A percentile compares a stretch with the other conserved stretches of the same genome.
Conservation (phyloP, 2,888 invertebrate genomes). For the Ischnus inquisitorius region DNA sequence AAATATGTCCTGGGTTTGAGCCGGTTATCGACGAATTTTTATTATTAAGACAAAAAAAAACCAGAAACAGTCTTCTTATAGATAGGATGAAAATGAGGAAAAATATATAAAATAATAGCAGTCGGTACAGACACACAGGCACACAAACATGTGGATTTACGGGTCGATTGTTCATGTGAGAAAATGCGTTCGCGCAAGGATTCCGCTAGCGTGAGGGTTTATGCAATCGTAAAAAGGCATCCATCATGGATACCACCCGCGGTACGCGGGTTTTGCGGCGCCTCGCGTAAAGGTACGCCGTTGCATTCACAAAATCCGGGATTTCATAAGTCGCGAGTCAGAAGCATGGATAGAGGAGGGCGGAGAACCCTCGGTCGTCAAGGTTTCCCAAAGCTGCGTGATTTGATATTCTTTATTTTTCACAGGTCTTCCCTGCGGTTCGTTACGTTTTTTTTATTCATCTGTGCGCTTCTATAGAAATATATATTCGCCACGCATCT, state of each 20-base stretch:
- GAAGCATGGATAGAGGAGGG: not conserved
- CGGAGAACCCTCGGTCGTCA: not conserved
- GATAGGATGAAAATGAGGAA: conserved; percentile 5
- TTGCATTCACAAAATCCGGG: conserved; percentile 70
- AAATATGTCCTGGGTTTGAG: not conserved
- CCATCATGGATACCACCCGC: conserved; percentile 68
- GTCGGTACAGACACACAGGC: not conserved
- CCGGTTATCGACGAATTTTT: not conserved
- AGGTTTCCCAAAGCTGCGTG: not conserved
- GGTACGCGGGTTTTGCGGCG: conserved; percentile 19
- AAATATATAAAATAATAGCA: not conserved
- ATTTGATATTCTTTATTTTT: not conserved
- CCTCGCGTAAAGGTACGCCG: conserved; percentile 70
- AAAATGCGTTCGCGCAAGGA: conserved; percentile 1
- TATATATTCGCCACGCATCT: no score
- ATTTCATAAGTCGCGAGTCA: conserved; percentile 52
- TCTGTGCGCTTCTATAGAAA: no score
- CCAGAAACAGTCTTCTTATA: not conserved
- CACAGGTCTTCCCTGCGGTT: not conserved
- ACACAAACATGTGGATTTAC: not conserved
- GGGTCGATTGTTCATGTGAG: not conserved
- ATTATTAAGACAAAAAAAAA: not conserved
- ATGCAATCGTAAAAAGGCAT: conserved; percentile 74
- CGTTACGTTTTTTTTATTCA: no score
- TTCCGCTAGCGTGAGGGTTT: conserved; percentile 59